These are phyloP conservation scores for Hippoglossus hippoglossus DNA, from an alignment of 2,797 vertebrate species.

Conservation along the genomic window DNA sequence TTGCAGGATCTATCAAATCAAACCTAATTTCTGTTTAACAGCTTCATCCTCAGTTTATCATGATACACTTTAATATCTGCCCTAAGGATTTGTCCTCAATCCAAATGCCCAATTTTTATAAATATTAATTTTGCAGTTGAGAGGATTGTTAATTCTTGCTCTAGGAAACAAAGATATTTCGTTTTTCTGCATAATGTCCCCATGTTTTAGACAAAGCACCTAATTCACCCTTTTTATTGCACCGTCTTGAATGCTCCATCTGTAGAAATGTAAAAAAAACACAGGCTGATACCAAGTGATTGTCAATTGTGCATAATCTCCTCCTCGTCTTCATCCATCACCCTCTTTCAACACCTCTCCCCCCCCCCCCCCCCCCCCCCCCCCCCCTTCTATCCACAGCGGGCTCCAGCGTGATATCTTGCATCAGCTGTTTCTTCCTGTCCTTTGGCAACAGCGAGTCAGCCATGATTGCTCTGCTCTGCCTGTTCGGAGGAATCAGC, in stretches of 20 bases:
- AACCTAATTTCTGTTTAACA: neutral
- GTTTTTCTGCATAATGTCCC: neutral
- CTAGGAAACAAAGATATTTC: too few species aligned
- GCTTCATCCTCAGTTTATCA: neutral
- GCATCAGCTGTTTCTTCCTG: conserved; percentile 97
- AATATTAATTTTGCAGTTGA: too few species aligned
- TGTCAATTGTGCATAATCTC: too few species aligned
- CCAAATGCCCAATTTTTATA: neutral
- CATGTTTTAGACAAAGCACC: neutral
- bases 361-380: neutral
- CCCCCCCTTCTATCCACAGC: conserved; percentile 76
- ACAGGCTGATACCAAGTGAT: too few species aligned
- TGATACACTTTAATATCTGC: neutral
- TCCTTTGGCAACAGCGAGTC: conserved; percentile 98
- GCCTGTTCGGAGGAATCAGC: conserved; percentile 97
- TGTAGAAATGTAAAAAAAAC: too few species aligned
- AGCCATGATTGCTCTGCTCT: conserved; percentile 97
- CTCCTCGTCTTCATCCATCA: neutral
- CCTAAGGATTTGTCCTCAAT: neutral
- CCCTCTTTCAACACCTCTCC: neutral
- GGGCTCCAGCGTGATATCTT: conserved; percentile 97
- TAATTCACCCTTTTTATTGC: too few species aligned
- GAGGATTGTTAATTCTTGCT: too few species aligned
- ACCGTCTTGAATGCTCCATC: too few species aligned
- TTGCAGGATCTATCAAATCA: neutral